Base-by-base conservation (phyloP, 92 coral and sea anemone genomes). In the Epizoanthus stellaris region DNA sequence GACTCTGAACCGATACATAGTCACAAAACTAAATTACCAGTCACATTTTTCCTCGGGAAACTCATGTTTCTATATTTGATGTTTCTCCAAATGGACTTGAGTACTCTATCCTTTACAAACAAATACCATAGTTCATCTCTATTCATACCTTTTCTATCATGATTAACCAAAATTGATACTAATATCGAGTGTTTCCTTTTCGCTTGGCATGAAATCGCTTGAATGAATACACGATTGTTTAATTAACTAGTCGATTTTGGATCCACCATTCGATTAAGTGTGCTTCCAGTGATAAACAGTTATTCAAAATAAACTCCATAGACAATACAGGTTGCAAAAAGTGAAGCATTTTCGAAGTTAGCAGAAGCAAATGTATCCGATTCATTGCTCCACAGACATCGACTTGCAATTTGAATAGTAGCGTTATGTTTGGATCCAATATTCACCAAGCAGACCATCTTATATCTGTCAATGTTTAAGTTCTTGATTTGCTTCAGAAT, bases 341-440 rank as follows among this genome's bases (percentile, higher is more conserved):
- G 85, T 34, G 87, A 67, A 5, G 89, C 58, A 57, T 90, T 94
- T 74, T 95, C 98, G 58, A 94, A 87, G 64, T 84, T 87, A 73
- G 87, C 98, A 9, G 94, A 88, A 14, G 90, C 97, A 34, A 89
- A 91, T 21, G 95, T 90, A 85, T 95, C 98, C 40, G 73, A 88
- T 20, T 94, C 91, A 54, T 91, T 82, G 82, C 89, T 91, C 98
- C 98, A 95, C 64, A 95, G 76, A 87, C 98, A 95, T 36, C 98
- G 86, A 82, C 98, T 95, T 1, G 95, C 95, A 23, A 95, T 90
- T 72, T 85, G 73, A 42, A 95, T 43, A 25, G 90, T 94, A 70
- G 85, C 91, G 36, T 91, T 60, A 3, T 77, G 68, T 38, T 92
- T 92, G 67, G 94, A 85, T 11, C 98, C 94, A 53, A 93, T 92